phyloP scores from a whole-genome alignment of 1,140 invertebrate species.

The Panagrolaimus sp. region DNA sequence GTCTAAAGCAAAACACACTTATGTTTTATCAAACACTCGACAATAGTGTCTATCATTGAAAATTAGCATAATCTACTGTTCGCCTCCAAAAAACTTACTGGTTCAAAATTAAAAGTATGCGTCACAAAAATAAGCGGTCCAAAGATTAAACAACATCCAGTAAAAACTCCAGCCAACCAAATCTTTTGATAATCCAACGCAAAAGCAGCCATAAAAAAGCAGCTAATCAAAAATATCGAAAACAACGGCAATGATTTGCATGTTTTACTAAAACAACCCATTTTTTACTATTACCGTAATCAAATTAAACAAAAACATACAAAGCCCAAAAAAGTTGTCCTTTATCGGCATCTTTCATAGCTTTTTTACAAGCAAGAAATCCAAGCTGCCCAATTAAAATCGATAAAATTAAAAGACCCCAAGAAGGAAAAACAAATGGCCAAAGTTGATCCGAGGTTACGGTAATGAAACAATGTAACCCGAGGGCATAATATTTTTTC shows the following conservation, averaged over 20 bases:
- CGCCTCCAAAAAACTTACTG: neutral
- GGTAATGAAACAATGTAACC: neutral
- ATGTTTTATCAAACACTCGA: neutral
- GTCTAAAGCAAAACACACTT: neutral
- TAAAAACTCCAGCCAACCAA: neutral
- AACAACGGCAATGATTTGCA: neutral
- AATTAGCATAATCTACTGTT: neutral
- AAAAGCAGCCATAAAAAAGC: neutral
- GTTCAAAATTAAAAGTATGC: neutral
- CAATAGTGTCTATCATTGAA: neutral
- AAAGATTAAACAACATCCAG: neutral
- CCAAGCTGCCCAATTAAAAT: neutral
- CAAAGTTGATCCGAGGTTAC: neutral
- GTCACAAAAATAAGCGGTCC: neutral
- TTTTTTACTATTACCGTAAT: neutral
- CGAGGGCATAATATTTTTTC: neutral
- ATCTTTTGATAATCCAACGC: slow-evolving; percentile 8
- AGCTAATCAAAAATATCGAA: neutral
- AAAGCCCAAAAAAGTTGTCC: slow-evolving; percentile 5
- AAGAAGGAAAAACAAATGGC: neutral
- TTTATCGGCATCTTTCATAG: neutral
- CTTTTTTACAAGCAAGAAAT: neutral
- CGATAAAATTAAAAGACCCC: neutral
- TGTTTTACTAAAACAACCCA: neutral
- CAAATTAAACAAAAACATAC: neutral